Conservation (phyloP, 2,888 invertebrate genomes). For the Sacculina carcini region DNA sequence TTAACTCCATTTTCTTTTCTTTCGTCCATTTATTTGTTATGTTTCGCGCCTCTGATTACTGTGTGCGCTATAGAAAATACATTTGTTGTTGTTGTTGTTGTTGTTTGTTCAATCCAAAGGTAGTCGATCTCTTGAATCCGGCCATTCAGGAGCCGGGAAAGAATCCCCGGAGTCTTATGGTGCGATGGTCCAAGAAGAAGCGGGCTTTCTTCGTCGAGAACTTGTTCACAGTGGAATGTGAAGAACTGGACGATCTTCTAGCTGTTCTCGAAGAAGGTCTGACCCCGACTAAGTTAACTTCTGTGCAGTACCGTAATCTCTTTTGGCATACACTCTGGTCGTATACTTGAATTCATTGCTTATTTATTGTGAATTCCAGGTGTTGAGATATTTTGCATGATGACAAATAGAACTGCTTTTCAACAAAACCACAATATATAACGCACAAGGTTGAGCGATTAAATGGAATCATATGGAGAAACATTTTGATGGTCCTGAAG, state of each 20-base stretch:
- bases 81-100: not conserved
- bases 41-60: too few species aligned
- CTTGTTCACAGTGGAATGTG: constrained; percentile 80
- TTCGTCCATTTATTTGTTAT: too few species aligned
- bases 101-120: constrained; percentile 29
- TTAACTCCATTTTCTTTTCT: too few species aligned
- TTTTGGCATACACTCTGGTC: not conserved
- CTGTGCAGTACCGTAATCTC: not conserved
- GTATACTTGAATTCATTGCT: too few species aligned
- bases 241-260: constrained; percentile 65
- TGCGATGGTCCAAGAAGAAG: constrained; percentile 80
- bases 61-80: too few species aligned
- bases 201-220: constrained; percentile 86
- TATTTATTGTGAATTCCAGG: too few species aligned
- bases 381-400: not conserved
- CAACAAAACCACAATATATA: too few species aligned
- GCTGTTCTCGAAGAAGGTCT: constrained; percentile 82
- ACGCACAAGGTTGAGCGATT: too few species aligned
- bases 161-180: constrained; percentile 18
- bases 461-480: too few species aligned
- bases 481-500: too few species aligned
- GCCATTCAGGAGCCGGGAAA: constrained; percentile 25
- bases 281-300: too few species aligned
- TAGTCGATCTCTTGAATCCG: constrained; percentile 74
- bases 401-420: not conserved